Conservation (phyloP, 2,113 vertebrate species). For the Zosterops pallidus region DNA sequence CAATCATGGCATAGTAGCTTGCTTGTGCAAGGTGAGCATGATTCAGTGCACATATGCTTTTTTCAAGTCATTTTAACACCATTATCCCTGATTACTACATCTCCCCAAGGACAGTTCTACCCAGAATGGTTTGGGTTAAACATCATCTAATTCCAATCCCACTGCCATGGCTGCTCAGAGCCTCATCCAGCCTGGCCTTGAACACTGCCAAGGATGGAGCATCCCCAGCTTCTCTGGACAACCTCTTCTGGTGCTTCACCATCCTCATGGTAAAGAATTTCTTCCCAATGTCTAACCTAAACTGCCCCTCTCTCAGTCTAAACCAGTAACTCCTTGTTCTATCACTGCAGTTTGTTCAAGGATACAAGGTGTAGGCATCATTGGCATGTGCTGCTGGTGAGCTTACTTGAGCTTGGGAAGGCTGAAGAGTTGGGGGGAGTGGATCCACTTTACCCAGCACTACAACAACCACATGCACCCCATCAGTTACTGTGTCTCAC, state of each 20-base stretch:
- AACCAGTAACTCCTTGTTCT: background rate
- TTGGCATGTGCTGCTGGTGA: background rate
- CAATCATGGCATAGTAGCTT: fast-evolving
- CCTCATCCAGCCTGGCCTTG: background rate
- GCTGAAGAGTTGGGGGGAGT: background rate
- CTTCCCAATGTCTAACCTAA: background rate
- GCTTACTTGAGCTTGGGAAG: background rate
- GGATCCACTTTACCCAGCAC: background rate
- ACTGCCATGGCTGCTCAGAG: background rate
- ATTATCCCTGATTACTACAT: background rate
- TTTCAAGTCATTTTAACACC: background rate
- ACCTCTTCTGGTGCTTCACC: background rate
- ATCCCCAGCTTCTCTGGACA: background rate
- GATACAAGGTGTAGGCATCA: background rate
- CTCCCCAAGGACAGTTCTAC: background rate
- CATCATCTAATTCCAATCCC: background rate
- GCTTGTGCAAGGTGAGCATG: background rate
- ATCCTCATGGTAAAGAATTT: background rate
- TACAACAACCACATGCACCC: background rate
- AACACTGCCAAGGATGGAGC: background rate
- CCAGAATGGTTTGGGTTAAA: background rate
- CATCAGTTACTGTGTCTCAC: background rate
- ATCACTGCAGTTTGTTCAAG: background rate
- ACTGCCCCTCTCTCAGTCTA: background rate
- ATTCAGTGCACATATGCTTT: background rate